These are phyloP conservation scores for Tachina fera DNA, from an alignment of 2,888 invertebrate genomes.

Conservation along the genomic window DNA sequence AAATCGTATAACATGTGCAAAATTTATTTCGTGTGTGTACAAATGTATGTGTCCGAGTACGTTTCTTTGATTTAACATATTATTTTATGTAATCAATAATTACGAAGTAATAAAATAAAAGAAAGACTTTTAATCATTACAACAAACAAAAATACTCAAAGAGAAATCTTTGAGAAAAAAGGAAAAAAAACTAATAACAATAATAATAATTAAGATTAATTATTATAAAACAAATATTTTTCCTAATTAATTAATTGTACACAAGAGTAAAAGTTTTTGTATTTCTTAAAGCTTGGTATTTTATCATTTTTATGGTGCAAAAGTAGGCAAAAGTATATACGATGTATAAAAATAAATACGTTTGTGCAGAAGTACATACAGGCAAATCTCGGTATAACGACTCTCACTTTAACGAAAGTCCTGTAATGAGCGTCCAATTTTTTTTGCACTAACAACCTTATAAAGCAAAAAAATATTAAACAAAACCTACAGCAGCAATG, in stretches of 20 bases:
- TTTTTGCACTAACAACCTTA: no score
- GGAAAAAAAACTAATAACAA: not conserved
- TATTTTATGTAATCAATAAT: conserved; percentile 15
- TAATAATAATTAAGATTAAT: conserved; percentile 45
- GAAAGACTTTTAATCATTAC: not conserved
- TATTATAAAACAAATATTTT: conserved; percentile 15
- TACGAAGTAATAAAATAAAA: not conserved
- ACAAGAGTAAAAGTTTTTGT: conserved; percentile 11
- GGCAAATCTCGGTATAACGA: no score
- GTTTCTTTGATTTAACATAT: not conserved
- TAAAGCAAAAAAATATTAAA: no score
- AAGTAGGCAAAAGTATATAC: not conserved
- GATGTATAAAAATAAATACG: not conserved
- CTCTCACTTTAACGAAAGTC: no score
- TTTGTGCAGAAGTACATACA: not conserved
- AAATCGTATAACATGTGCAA: not conserved
- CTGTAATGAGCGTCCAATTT: no score
- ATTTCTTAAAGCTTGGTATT: not conserved
- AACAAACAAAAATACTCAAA: conserved; percentile 13
- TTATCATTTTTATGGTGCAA: not conserved
- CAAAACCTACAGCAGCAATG: no score
- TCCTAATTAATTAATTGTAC: conserved; percentile 11
- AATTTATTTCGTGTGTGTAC: not conserved
- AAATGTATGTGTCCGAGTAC: not conserved
- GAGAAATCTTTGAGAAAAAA: conserved; percentile 24